Conservation (phyloP, 2,888 invertebrate species). For the Cryptus armator region DNA sequence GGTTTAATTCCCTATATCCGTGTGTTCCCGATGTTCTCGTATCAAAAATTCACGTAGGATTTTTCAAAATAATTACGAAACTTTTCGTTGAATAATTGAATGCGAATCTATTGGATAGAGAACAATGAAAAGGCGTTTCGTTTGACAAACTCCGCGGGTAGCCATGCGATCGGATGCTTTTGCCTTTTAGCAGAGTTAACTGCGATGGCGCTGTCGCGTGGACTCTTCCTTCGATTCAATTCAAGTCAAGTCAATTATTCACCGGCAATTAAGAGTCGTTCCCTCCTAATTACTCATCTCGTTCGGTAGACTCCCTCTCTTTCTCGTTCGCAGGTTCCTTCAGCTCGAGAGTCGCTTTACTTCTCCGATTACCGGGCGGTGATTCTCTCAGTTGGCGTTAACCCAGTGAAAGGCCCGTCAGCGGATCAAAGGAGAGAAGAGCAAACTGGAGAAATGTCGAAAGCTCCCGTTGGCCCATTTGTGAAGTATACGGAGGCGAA, state of each 20-base stretch:
- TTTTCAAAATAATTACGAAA: too few species aligned
- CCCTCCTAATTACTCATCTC: slow-evolving; percentile 51
- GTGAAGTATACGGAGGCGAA: slow-evolving; percentile 18
- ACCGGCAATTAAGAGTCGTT: slow-evolving; percentile 55
- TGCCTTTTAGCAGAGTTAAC: too few species aligned
- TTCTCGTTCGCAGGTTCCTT: slow-evolving; percentile 6
- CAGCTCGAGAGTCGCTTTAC: neutral
- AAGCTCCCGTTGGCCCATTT: slow-evolving; percentile 33
- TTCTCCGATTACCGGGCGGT: slow-evolving; percentile 11
- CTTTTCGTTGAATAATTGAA: too few species aligned
- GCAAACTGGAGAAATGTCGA: slow-evolving; percentile 22
- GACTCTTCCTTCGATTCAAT: slow-evolving; percentile 48
- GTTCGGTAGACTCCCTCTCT: neutral
- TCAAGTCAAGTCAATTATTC: slow-evolving; percentile 61
- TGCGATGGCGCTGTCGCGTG: neutral
- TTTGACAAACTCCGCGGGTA: slow-evolving; percentile 17
- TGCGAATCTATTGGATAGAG: too few species aligned
- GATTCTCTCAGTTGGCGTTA: slow-evolving; percentile 8
- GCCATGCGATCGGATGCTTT: too few species aligned
- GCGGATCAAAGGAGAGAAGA: slow-evolving; percentile 39
- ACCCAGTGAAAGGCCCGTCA: neutral
- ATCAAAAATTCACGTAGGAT: too few species aligned
- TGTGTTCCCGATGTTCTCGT: too few species aligned
- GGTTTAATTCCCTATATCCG: too few species aligned
- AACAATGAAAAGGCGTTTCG: neutral